Evolutionary conservation across 2,797 vertebrate genomes (phyloP), one percentile per base, ranked within the genome.

Genomic region (Hapalemur alaotrensis): DNA sequence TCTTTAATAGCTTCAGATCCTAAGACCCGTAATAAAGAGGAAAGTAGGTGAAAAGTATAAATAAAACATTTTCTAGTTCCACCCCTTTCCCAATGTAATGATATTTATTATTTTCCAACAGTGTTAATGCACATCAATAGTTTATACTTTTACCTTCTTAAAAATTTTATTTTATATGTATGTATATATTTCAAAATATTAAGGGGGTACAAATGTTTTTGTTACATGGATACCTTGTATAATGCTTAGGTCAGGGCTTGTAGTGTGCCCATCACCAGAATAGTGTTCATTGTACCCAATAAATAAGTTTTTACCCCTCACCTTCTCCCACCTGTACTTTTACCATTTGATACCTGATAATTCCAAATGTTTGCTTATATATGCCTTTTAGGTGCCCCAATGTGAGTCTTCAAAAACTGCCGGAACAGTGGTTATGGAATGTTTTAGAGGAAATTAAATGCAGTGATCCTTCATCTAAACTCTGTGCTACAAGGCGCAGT

Each of bases 401-500:
- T 92, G 98, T 95, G 97, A 97, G 89, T 90, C 98, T 99, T 85
- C 98, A 98, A 97, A 98, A 98, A 98, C 99, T 99, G 91, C 99
- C 99, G 0, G 98, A 99, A 85, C 98, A 98, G 94, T 99, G 99
- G 99, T 98, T 98, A 96, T 97, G 95, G 88, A 97, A 98, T 97
- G 99, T 99, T 81, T 98, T 99, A 61, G 98, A 99, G 96, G 99
- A 99, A 98, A 99, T 99, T 93, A 99, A 99, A 97, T 99, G 98
- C 97, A 99, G 99, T 35, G 98, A 99, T 98, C 99, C 99, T 30
- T 99, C 99, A 0, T 99, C 99, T 48, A 99, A 99, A 30, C 98
- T 99, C 20, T 99, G 99, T 95, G 99, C 99, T 91, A 99, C 99
- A 0, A 98, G 99, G 32, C 99, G 99, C 83, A 99, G 99, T 86